A percentile compares a stretch with the other conserved stretches of the same genome.
phyloP scores from a whole-genome alignment of 2,113 vertebrate genomes.

The Macroglossus sobrinus region DNA sequence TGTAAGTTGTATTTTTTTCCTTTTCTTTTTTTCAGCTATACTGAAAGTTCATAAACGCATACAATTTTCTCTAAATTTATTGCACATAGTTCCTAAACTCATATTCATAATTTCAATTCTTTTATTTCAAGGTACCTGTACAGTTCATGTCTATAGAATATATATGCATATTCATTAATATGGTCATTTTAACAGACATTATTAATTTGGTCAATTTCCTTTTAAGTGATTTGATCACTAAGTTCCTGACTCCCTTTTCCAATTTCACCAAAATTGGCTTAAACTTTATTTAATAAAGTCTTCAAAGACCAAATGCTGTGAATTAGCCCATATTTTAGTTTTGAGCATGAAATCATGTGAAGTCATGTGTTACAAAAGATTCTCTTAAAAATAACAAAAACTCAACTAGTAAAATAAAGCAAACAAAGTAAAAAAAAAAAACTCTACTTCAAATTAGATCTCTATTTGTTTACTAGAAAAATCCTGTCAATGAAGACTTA shows the following conservation, averaged over 20 bases:
- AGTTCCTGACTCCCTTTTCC: background rate
- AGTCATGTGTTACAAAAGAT: background rate
- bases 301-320: background rate
- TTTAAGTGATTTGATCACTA: background rate
- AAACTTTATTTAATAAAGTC: background rate
- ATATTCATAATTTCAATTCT: conserved; percentile 31
- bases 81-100: conserved; percentile 58
- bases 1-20: background rate
- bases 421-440: background rate
- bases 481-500: background rate
- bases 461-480: conserved; percentile 13
- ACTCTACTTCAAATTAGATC: background rate
- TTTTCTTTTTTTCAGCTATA: background rate
- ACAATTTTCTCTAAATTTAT: conserved; percentile 30
- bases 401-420: background rate
- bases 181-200: background rate
- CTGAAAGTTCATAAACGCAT: background rate
- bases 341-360: background rate
- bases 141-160: background rate
- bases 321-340: conserved; percentile 23
- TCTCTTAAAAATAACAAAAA: conserved; percentile 19
- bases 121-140: background rate
- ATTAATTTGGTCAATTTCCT: background rate
- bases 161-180: background rate
- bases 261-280: background rate